Evolutionary conservation across 2,888 invertebrate species (phyloP).

Genomic region (Trichacis sp.): DNA sequence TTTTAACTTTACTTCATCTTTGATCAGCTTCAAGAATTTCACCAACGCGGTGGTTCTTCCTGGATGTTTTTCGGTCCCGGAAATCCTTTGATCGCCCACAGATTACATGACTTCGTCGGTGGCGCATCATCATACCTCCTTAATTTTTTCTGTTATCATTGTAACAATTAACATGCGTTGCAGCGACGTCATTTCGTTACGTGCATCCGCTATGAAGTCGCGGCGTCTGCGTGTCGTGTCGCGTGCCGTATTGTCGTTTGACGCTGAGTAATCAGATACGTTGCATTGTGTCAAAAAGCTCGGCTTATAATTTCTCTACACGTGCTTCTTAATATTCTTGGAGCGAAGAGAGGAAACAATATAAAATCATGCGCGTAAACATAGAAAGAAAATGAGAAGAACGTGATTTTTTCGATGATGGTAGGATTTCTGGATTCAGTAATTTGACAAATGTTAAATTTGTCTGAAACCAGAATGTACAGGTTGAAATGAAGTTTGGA

Average conservation of each 20-base stretch:
- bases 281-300: conserved; percentile 21
- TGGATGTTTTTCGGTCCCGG: too few species aligned
- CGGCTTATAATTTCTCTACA: conserved; percentile 11
- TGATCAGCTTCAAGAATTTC: too few species aligned
- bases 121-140: conserved; percentile 13
- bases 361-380: conserved; percentile 23
- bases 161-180: conserved; percentile 39
- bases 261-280: not conserved
- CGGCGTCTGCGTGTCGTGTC: conserved; percentile 31
- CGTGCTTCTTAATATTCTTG: conserved; percentile 23
- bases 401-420: too few species aligned
- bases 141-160: conserved; percentile 22
- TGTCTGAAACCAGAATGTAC: too few species aligned
- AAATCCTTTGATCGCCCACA: conserved; percentile 33
- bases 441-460: too few species aligned
- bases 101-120: conserved; percentile 13
- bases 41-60: too few species aligned
- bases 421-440: too few species aligned
- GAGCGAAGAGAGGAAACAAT: conserved; percentile 23
- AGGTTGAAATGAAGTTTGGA: too few species aligned
- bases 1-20: too few species aligned
- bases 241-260: conserved; percentile 32
- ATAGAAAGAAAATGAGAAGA: too few species aligned
- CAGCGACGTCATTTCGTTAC: conserved; percentile 34
- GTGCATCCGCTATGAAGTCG: conserved; percentile 43